These are phyloP conservation scores for Sebastes baramenuke DNA, from an alignment of 2,797 vertebrate genomes.

Conservation along the genomic window DNA sequence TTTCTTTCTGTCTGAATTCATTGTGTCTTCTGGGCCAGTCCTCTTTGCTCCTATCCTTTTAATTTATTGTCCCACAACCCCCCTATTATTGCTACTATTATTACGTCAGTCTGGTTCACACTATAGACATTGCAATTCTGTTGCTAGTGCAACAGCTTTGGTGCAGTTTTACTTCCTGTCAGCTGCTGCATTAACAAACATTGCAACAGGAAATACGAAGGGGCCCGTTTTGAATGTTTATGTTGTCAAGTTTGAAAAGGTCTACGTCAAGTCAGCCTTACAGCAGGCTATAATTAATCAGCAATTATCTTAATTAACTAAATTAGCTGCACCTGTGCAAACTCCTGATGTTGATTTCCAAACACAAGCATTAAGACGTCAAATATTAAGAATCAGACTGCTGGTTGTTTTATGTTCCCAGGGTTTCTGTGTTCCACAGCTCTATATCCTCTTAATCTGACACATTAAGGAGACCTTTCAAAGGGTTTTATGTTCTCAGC, in stretches of 20 bases:
- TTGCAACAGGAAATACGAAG: not conserved
- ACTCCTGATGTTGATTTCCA: not conserved
- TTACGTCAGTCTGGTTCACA: not conserved
- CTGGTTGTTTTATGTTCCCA: not conserved
- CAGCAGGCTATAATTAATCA: constrained; percentile 5
- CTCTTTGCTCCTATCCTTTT: not conserved
- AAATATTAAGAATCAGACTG: not conserved
- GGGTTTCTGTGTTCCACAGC: not conserved
- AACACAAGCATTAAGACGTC: not conserved
- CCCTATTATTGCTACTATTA: not conserved
- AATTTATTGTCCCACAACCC: not conserved
- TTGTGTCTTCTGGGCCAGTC: not conserved
- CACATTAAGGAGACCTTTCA: not conserved
- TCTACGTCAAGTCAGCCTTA: not conserved
- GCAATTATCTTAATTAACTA: constrained; percentile 1
- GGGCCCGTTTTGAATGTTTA: not conserved
- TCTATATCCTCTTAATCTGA: not conserved
- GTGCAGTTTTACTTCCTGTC: not conserved
- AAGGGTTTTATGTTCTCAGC: not conserved
- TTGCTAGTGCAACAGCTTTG: not conserved
- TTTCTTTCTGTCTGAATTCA: not conserved
- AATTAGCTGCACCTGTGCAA: constrained; percentile 14
- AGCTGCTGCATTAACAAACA: not conserved
- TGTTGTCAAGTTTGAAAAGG: too few species aligned
- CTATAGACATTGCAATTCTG: not conserved